phyloP scores from a whole-genome alignment of 2,797 vertebrate genomes.

The Malacoctenus gilli region DNA sequence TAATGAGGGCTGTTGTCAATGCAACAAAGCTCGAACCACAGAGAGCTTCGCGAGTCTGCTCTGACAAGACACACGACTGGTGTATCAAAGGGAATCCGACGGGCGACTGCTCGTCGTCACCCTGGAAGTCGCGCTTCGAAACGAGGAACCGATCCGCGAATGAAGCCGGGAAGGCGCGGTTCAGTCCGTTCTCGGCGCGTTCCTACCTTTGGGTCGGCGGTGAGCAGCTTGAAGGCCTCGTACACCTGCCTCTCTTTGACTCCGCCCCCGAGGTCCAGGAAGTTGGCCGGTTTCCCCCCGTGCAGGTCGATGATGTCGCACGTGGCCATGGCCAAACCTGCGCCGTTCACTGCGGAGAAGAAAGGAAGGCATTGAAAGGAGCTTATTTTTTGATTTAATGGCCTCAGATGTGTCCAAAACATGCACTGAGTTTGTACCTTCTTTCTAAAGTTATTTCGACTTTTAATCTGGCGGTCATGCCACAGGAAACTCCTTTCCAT shows the following conservation, averaged over 20 bases:
- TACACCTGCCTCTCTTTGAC: conserved; percentile 97
- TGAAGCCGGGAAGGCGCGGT: no score
- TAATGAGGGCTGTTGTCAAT: conserved; percentile 55
- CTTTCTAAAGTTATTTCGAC: no score
- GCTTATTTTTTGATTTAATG: no score
- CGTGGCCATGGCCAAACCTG: conserved; percentile 97
- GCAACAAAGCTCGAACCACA: conserved; percentile 44
- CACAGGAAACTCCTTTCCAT: no score
- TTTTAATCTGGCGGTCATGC: no score
- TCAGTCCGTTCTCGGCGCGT: background rate
- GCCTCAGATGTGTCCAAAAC: no score
- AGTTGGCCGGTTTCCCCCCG: conserved; percentile 97
- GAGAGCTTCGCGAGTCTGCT: conserved; percentile 35
- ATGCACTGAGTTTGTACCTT: no score
- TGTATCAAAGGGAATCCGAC: conserved; percentile 36
- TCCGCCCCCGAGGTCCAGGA: conserved; percentile 96
- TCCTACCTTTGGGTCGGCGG: conserved; percentile 94
- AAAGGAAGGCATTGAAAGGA: no score
- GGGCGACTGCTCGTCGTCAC: background rate
- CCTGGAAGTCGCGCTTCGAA: no score
- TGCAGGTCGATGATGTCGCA: conserved; percentile 98
- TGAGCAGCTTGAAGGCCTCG: conserved; percentile 96
- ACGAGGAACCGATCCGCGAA: no score
- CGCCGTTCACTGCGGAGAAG: conserved; percentile 89
- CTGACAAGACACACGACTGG: conserved; percentile 40